Evolutionary conservation across 1,140 invertebrate species (phyloP), one percentile per base, ranked within the genome.

Genomic region (Eumaeus atala): DNA sequence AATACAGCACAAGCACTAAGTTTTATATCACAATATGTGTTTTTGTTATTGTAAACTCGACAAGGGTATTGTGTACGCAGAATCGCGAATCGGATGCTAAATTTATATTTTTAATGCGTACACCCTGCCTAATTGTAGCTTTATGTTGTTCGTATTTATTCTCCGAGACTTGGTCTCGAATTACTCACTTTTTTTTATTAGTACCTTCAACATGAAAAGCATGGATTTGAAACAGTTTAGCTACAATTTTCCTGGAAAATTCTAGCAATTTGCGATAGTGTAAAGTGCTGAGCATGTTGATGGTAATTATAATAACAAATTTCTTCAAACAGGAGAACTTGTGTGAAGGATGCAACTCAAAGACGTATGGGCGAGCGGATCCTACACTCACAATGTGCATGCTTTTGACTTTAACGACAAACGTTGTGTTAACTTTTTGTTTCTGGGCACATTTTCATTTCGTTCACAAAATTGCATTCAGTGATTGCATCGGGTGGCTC

Each of bases 11-110:
- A 77, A 77, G 81, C 81, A 84, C 83, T 78, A 87, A 78, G 70
- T 86, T 86, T 86, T 84, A 78, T 82, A 78, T 82, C 71, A 84
- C 81, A 69, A 83, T 83, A 77, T 80, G 74, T 84, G 77, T 86
- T 83, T 53, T 80, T 78, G 78, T 84, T 77, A 76, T 77, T 69
- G 80, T 84, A 82, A 72, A 67, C 63, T 77, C 74, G 74, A 58
- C 76, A 73, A 68, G 67, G 78, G 83, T 74, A 73, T 61, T 57
- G 74, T 79, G 76, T 70, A 72, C 75, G 74, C 74, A 70, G 40
- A 28, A 54, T 51, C 17, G 44, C 11, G 12, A 14, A 28, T 18
- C 35, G 28, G 40, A 57, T 47, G 14, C 59, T 53, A 38, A 51
- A 58, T 44, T 40, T 34, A 38, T 54, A 58, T 44, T 40, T 34